Conservation (phyloP, 2,113 vertebrate species). For the Corythaixoides concolor region DNA sequence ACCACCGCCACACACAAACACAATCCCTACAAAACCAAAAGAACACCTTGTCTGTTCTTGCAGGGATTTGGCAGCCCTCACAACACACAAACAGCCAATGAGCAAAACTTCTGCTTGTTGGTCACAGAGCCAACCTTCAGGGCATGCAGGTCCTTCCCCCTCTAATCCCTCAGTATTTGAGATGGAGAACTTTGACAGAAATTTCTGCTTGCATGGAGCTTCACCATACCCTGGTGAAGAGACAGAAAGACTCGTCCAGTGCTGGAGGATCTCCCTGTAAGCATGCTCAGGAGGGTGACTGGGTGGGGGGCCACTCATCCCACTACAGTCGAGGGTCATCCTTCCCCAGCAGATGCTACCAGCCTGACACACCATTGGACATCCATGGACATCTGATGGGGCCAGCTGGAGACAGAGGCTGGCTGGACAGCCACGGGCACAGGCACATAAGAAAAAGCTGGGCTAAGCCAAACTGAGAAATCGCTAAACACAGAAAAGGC, state of each 20-base stretch:
- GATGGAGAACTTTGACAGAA: background rate
- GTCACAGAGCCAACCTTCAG: background rate
- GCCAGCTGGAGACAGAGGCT: accelerated
- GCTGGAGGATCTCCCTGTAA: background rate
- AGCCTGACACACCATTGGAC: accelerated
- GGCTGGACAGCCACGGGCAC: accelerated
- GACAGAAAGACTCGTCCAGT: background rate
- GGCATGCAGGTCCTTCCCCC: accelerated
- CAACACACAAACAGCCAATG: accelerated
- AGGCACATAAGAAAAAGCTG: background rate
- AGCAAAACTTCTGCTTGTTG: background rate
- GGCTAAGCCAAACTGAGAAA: background rate
- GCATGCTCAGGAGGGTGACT: too few relatives aligned
- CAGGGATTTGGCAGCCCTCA: background rate
- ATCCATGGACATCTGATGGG: background rate
- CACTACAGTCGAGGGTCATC: background rate
- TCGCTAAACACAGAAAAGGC: background rate
- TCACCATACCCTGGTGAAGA: background rate
- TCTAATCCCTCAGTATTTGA: background rate
- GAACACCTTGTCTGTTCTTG: background rate
- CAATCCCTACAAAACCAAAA: background rate
- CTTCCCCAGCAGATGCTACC: background rate
- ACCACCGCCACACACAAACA: background rate
- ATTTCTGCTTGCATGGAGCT: background rate
- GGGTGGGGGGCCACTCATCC: background rate